Evolutionary conservation across 2,113 vertebrate genomes (phyloP).

Genomic region (Willisornis vidua): DNA sequence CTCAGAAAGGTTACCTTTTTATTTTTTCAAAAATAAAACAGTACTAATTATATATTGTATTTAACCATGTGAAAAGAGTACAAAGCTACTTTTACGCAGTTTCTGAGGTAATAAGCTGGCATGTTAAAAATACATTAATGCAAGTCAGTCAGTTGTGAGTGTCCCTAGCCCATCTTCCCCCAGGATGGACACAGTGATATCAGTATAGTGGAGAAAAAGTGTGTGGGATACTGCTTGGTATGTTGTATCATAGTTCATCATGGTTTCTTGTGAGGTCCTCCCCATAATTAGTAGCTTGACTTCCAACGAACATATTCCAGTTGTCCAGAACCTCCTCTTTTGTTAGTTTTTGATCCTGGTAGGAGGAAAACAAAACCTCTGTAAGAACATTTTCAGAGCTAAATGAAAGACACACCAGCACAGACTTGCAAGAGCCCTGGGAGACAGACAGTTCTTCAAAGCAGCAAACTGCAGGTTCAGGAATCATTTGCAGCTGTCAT

Average conservation of each 20-base stretch:
- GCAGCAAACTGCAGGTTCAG: neutral
- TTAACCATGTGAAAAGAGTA: conserved; percentile 31
- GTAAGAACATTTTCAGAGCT: neutral
- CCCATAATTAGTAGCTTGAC: conserved; percentile 97
- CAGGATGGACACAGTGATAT: neutral
- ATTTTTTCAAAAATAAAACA: neutral
- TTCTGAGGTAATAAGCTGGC: conserved; percentile 65
- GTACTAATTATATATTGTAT: neutral
- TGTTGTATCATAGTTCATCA: conserved; percentile 87
- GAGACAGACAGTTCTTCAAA: neutral
- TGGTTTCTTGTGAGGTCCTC: conserved; percentile 96
- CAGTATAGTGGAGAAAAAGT: neutral
- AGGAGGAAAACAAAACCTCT: neutral
- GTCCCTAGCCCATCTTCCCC: neutral
- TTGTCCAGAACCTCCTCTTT: conserved; percentile 96
- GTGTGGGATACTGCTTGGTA: neutral
- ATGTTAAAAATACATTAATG: conserved; percentile 28
- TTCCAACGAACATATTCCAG: conserved; percentile 99
- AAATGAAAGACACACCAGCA: neutral
- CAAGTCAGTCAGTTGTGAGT: neutral
- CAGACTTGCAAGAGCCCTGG: neutral
- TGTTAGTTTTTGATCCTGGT: conserved; percentile 89
- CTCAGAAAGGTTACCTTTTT: neutral
- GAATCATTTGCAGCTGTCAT: neutral
- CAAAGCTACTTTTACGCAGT: conserved; percentile 7